phyloP scores from a whole-genome alignment of 2,797 vertebrate genomes.

The Aulostomus chinensis region DNA sequence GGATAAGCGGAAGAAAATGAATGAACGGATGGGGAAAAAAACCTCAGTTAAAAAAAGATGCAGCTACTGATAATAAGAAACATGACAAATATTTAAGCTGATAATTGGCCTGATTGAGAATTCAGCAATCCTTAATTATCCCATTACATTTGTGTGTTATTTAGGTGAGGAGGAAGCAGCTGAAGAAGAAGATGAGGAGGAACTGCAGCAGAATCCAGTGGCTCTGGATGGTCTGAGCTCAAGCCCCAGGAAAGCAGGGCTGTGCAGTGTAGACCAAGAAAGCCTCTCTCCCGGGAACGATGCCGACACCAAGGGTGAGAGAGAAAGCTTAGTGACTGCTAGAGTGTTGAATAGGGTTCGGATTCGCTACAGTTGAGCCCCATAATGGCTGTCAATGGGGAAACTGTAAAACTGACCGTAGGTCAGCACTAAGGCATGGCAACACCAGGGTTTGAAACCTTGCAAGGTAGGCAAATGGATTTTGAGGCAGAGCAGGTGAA shows the following conservation, averaged over 20 bases:
- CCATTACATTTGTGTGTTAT: slow-evolving; percentile 3
- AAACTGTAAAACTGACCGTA: slow-evolving; percentile 17
- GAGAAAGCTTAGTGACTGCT: too few relatives aligned
- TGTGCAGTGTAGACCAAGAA: slow-evolving; percentile 63
- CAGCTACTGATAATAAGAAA: too few relatives aligned
- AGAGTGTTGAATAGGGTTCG: slow-evolving; percentile 39
- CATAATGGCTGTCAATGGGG: slow-evolving; percentile 37
- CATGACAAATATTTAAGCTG: too few relatives aligned
- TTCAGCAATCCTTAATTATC: too few relatives aligned
- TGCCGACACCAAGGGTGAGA: slow-evolving; percentile 70
- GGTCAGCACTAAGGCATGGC: slow-evolving; percentile 24
- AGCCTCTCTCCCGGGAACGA: slow-evolving; percentile 60
- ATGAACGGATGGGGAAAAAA: too few relatives aligned
- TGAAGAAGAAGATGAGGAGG: slow-evolving; percentile 65
- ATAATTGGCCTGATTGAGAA: too few relatives aligned
- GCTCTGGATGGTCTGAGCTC: slow-evolving; percentile 77
- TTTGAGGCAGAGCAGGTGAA: slow-evolving; percentile 28
- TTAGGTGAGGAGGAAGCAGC: slow-evolving; percentile 69
- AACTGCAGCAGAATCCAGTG: slow-evolving; percentile 69
- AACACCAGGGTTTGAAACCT: slow-evolving; percentile 1
- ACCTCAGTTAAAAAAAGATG: too few relatives aligned
- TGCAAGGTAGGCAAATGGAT: slow-evolving; percentile 36
- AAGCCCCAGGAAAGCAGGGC: slow-evolving; percentile 70
- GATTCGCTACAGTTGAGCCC: slow-evolving; percentile 35
- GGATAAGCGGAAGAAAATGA: too few relatives aligned